phyloP scores from a whole-genome alignment of 2,113 vertebrate genomes.

The Lepidiolamprologus cunningtoni region DNA sequence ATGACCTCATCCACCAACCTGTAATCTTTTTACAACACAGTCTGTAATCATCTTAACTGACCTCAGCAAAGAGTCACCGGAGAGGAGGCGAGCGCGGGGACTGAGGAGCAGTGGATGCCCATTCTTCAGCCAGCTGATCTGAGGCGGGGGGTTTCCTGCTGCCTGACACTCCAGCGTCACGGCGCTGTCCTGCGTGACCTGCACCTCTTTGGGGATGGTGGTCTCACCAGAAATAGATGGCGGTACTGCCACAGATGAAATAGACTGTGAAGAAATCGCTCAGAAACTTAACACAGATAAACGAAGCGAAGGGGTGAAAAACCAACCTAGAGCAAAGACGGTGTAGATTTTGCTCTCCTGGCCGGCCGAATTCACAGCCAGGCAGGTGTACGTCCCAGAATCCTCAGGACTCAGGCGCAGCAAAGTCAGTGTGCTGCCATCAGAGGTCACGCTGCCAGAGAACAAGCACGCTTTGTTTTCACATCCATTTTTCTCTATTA shows the following conservation, averaged over 20 bases:
- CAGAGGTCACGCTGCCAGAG: constrained; percentile 66
- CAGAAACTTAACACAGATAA: not conserved
- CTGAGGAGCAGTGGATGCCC: constrained; percentile 78
- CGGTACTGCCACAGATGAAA: constrained; percentile 66
- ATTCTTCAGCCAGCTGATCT: constrained; percentile 84
- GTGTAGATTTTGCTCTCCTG: constrained; percentile 78
- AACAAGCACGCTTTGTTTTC: not conserved
- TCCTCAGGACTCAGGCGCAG: constrained; percentile 67
- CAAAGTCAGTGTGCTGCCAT: constrained; percentile 75
- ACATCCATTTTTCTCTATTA: not conserved
- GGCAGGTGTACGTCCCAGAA: constrained; percentile 82
- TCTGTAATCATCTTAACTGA: constrained; percentile 24
- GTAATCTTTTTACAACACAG: not conserved
- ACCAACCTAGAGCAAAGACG: constrained; percentile 78
- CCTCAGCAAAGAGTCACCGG: constrained; percentile 77
- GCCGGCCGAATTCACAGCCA: constrained; percentile 75
- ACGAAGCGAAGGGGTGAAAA: not conserved
- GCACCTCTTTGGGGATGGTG: constrained; percentile 51
- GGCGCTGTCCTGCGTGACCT: constrained; percentile 57
- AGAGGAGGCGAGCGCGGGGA: constrained; percentile 69
- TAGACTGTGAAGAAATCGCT: not conserved
- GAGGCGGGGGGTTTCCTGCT: constrained; percentile 72
- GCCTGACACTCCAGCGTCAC: constrained; percentile 78
- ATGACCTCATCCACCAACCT: not conserved
- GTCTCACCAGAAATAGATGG: constrained; percentile 68